Conservation (phyloP, 2,797 vertebrate genomes). For the Rhinella marina region DNA sequence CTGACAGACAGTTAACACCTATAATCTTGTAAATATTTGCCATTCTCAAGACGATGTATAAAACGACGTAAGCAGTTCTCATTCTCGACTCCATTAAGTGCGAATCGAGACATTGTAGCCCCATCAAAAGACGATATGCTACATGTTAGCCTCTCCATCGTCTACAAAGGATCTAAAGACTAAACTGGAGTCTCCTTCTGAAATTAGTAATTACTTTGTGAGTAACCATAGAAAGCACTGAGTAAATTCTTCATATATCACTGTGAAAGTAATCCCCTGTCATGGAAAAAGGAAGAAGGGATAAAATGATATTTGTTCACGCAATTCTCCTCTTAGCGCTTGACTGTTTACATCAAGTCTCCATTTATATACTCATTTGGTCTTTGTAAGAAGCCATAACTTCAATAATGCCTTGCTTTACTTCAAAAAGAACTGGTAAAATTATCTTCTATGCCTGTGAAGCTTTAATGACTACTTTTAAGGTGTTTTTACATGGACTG, state of each 20-base stretch:
- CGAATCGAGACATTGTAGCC: constrained; percentile 86
- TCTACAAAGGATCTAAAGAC: constrained; percentile 71
- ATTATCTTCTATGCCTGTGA: neutral
- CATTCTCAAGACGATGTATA: constrained; percentile 85
- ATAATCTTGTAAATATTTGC: constrained; percentile 87
- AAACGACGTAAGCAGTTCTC: constrained; percentile 81
- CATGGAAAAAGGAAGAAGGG: constrained; percentile 63
- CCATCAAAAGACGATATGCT: constrained; percentile 79
- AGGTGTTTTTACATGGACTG: too few relatives aligned
- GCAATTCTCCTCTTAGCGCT: constrained; percentile 70
- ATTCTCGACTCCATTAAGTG: constrained; percentile 82
- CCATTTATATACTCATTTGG: constrained; percentile 67
- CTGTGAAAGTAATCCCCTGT: constrained; percentile 80
- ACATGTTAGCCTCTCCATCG: constrained; percentile 72
- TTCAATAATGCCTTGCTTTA: constrained; percentile 65
- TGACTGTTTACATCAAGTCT: constrained; percentile 75
- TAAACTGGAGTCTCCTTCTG: constrained; percentile 78
- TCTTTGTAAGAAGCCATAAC: constrained; percentile 51
- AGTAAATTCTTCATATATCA: constrained; percentile 78
- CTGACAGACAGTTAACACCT: constrained; percentile 86
- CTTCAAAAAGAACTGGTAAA: neutral
- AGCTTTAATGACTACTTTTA: neutral
- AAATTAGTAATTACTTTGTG: constrained; percentile 79
- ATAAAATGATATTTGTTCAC: constrained; percentile 71
- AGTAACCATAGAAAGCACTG: constrained; percentile 75